A percentile compares a stretch with the other conserved stretches of the same genome.
Evolutionary conservation across 2,888 invertebrate species (phyloP).

Genomic region (Pseudolycoriella hygida): DNA sequence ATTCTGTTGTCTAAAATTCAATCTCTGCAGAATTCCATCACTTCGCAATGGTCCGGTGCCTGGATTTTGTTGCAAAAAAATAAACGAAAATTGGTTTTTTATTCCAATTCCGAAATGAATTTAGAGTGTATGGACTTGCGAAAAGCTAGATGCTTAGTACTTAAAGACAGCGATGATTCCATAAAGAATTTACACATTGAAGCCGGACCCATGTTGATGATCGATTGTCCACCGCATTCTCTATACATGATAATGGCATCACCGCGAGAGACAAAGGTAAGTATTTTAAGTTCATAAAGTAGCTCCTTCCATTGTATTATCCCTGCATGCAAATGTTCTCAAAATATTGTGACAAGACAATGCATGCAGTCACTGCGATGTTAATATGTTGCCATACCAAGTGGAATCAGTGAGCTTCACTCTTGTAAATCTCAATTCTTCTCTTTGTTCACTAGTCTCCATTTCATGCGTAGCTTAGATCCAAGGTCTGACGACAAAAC

Average conservation of each 20-base stretch:
- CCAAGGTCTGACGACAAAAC: too few species aligned
- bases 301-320: too few species aligned
- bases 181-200: slow-evolving; percentile 36
- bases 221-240: slow-evolving; percentile 48
- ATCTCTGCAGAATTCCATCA: slow-evolving; percentile 41
- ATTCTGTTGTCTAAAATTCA: background rate
- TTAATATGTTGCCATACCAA: too few species aligned
- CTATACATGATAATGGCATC: slow-evolving; percentile 57
- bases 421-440: too few species aligned
- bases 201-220: slow-evolving; percentile 42
- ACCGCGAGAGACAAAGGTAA: slow-evolving; percentile 41
- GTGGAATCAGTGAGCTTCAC: too few species aligned
- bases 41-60: slow-evolving; percentile 59
- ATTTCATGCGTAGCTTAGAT: too few species aligned
- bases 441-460: too few species aligned
- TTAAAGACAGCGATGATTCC: slow-evolving; percentile 44
- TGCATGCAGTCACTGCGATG: too few species aligned
- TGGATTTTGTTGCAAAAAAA: slow-evolving; percentile 60
- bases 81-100: slow-evolving; percentile 33
- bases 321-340: too few species aligned
- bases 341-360: too few species aligned
- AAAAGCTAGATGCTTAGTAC: slow-evolving; percentile 59
- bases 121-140: slow-evolving; percentile 53
- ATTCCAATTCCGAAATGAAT: slow-evolving; percentile 25
- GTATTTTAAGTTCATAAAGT: too few species aligned